Percentiles rank a stretch among this genome's conserved stretches.
phyloP scores from a whole-genome alignment of 2,113 vertebrate genomes.

The Oxygymnocypris stewartii region DNA sequence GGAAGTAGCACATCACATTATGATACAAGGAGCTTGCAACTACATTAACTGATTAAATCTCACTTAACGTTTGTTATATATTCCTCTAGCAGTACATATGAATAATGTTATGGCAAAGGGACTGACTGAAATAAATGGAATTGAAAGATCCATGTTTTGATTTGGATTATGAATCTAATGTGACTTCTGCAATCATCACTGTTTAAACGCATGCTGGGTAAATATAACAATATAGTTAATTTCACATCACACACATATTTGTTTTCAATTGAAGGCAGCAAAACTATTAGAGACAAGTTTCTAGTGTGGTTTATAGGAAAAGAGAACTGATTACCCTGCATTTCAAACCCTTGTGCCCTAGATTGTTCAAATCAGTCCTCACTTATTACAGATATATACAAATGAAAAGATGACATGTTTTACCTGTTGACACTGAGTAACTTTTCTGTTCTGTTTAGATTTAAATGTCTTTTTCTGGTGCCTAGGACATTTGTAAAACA shows the following conservation, averaged over 20 bases:
- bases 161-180: not conserved
- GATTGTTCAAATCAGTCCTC: not conserved
- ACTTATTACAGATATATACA: not conserved
- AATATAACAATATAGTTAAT: not conserved
- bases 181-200: not conserved
- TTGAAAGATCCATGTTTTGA: not conserved
- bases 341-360: constrained; percentile 28
- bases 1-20: constrained; percentile 5
- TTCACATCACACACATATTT: not conserved
- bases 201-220: constrained; percentile 6
- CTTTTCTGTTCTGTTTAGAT: not conserved
- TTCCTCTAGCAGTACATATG: not conserved
- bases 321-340: constrained; percentile 1
- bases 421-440: not conserved
- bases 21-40: not conserved
- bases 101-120: constrained; percentile 28
- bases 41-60: constrained; percentile 13
- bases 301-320: not conserved
- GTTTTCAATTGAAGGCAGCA: not conserved
- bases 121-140: constrained; percentile 3
- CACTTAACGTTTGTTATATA: not conserved
- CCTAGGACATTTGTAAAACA: not conserved
- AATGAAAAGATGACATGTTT: not conserved
- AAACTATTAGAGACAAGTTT: not conserved
- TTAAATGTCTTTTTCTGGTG: not conserved